These are phyloP conservation scores for Xylota segnis DNA, from an alignment of 2,888 invertebrate genomes.

Conservation along the genomic window DNA sequence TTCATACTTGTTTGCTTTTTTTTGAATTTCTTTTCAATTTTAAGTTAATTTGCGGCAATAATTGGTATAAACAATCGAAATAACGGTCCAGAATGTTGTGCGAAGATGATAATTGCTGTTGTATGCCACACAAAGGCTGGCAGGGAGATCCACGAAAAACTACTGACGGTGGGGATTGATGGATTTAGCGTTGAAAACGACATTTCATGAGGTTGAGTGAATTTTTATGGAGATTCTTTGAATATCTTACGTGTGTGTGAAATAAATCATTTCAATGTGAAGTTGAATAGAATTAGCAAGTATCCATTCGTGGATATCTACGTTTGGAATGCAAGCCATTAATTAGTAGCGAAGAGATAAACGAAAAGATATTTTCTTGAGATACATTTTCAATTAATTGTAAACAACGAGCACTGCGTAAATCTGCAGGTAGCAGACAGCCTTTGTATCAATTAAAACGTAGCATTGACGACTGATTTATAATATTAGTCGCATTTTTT, in stretches of 20 bases:
- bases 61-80: constrained; percentile 46
- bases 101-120: constrained; percentile 1
- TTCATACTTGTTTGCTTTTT: neutral
- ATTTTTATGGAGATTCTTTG: constrained; percentile 21
- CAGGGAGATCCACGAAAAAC: neutral
- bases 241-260: neutral
- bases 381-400: constrained; percentile 16
- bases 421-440: neutral
- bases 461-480: neutral
- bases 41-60: constrained; percentile 34
- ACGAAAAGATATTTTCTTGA: constrained; percentile 1
- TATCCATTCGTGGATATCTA: constrained; percentile 10
- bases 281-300: neutral
- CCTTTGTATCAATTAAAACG: neutral
- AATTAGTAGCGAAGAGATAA: neutral
- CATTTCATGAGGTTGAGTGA: constrained; percentile 9
- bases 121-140: neutral
- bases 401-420: neutral
- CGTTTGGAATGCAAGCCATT: neutral
- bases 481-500: too few species aligned
- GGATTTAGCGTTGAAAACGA: constrained; percentile 34
- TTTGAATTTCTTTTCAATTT: constrained; percentile 8
- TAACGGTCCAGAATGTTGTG: constrained; percentile 32
- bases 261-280: constrained; percentile 29
- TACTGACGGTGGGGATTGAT: constrained; percentile 11